A percentile compares a stretch with the other conserved stretches of the same genome.
Conservation (phyloP, 2,113 vertebrate species). For the Cochlearius cochlearius region DNA sequence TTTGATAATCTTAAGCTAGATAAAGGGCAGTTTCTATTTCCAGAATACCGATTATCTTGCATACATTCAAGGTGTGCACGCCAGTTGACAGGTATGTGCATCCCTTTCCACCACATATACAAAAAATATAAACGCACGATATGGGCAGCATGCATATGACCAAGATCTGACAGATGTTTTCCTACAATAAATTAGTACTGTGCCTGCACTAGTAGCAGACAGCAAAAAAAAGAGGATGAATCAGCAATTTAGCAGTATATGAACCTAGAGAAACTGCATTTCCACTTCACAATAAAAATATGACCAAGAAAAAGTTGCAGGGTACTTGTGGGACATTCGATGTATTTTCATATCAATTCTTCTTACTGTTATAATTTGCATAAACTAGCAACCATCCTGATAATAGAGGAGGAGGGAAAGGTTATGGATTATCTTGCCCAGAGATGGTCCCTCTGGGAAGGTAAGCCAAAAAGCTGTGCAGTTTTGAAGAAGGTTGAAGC, state of each 20-base stretch:
- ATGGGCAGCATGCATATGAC: background rate
- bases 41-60: background rate
- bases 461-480: background rate
- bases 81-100: background rate
- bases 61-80: background rate
- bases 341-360: background rate
- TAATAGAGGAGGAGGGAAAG: background rate
- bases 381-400: background rate
- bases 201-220: background rate
- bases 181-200: background rate
- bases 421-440: background rate
- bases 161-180: background rate
- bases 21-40: background rate
- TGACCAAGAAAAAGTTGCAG: background rate
- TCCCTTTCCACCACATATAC: background rate
- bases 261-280: background rate
- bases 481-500: background rate
- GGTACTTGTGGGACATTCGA: background rate
- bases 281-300: background rate
- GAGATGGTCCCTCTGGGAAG: background rate
- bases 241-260: background rate
- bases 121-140: background rate
- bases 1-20: background rate
- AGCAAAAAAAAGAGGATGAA: background rate
- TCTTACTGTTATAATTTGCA: background rate